phyloP scores from a whole-genome alignment of 2,113 vertebrate species.

The Perca schrenkii region DNA sequence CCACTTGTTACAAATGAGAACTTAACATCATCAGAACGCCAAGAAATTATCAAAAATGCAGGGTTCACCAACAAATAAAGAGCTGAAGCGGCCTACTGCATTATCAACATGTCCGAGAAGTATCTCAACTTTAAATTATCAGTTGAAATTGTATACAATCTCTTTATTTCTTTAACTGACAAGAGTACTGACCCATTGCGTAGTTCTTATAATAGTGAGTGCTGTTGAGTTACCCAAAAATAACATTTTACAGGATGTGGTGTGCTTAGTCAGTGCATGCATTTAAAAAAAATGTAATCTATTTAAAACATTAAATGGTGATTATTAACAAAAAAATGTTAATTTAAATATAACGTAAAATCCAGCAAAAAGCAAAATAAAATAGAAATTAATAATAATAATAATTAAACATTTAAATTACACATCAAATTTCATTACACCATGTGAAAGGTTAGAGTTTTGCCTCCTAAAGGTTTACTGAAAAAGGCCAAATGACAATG shows the following conservation, averaged over 20 bases:
- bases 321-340: background rate
- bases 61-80: background rate
- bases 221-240: background rate
- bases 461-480: background rate
- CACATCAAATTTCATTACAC: background rate
- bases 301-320: background rate
- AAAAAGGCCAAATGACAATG: background rate
- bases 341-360: background rate
- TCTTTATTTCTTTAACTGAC: background rate
- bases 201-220: background rate
- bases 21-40: background rate
- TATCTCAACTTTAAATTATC: background rate
- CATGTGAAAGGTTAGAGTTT: background rate
- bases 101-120: background rate
- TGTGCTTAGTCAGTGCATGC: background rate
- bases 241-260: background rate
- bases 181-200: background rate
- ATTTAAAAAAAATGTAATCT: background rate
- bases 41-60: background rate
- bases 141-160: background rate
- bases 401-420: background rate
- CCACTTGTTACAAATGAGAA: background rate
- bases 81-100: background rate
- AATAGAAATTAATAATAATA: background rate
- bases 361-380: background rate